Evolutionary conservation across 2,113 vertebrate genomes (phyloP), one percentile per base, ranked within the genome.

Genomic region (Apeltes quadracus): DNA sequence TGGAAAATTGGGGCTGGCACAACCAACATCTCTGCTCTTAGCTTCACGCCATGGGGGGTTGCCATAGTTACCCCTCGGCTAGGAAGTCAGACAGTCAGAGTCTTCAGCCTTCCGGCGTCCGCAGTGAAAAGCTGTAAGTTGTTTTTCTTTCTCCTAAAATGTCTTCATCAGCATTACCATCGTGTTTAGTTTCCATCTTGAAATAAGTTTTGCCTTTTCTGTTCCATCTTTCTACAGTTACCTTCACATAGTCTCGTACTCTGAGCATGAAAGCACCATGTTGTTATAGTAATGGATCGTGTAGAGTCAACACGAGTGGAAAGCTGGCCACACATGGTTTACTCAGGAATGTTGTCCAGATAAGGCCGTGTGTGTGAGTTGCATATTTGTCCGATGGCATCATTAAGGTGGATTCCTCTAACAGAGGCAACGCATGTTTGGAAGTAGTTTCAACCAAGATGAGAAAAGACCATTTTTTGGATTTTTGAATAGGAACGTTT

Each of bases 31-130:
- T 90, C 67, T 55, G 64, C 84, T 87, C 85, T 81, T 91, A 92
- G 88, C 84, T 84, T 54, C 61, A 56, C 67, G 86, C 84, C 88
- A 92, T 92, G 91, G 91, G 91, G 87, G 90, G 90, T 82, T 92
- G 91, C 81, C 91, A 92, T 82, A 92, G 91, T 79, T 92, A 92
- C 90, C 90, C 91, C 89, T 91, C 91, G 2, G 82, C 84, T 22
- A 82, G 76, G 9, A 82, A 92, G 78, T 43, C 64, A 58, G 91
- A 91, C 73, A 61, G 68, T 65, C 84, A 80, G 36, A 61, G 67
- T 55, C 79, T 69, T 67, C 79, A 88, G 20, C 76, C 73, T 3
- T 85, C 87, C 55, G 87, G 84, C 70, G 81, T 84, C 82, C 68
- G 54, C 78, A 73, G 69, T 55, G 82, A 83, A 8, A 91, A 91